Evolutionary conservation across 2,888 invertebrate genomes (phyloP), one percentile per base, ranked within the genome.

Genomic region (Xanthostigma xanthostigma): DNA sequence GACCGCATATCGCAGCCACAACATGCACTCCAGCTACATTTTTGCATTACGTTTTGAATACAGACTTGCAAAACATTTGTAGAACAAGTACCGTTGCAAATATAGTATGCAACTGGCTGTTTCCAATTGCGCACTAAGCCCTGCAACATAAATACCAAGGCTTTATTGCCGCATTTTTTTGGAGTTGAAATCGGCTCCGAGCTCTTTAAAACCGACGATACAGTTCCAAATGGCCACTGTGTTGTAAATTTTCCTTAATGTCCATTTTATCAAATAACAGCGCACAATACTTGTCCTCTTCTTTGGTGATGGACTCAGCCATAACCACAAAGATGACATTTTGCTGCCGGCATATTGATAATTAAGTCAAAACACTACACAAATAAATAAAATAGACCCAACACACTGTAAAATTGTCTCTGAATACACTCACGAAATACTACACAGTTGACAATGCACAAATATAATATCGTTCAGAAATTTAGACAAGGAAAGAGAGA

Each of bases 61-160:
- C 49, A 49, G 8, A 9, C 14, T 13, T 10, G 2, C 34, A 54
- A 49, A 8, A 40, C 17, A 9, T 37, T 33, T 8, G 51, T 33
- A 34, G 13, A 35, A 36, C 52, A 52, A 9, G 41, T 50, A 49
- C 50, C 49, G 38, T 49, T 35, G 14, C 42, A 52, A 51, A 55
- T 55, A 51, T 55, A 56, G 44, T 51, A 55, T 0, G 55, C 53
- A 3, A 56, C 49, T 13, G 56, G 53, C 44, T 56, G 54, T 41
- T 56, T 57, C 51, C 56, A 56, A 9, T 43, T 44, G 1, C 36
- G 35, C n/a, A 14, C 17, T 9, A 54, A 13, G 6, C 51, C 51
- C 39, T 50, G 49, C 13, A 44, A 44, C 52, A 52, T 53, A 44
- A 55, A 53, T 3, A 53, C 52, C 9, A 53, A 41, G 2, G 49